Evolutionary conservation across 2,113 vertebrate genomes (phyloP), one percentile per base, ranked within the genome.

Genomic region (Percina caprodes): DNA sequence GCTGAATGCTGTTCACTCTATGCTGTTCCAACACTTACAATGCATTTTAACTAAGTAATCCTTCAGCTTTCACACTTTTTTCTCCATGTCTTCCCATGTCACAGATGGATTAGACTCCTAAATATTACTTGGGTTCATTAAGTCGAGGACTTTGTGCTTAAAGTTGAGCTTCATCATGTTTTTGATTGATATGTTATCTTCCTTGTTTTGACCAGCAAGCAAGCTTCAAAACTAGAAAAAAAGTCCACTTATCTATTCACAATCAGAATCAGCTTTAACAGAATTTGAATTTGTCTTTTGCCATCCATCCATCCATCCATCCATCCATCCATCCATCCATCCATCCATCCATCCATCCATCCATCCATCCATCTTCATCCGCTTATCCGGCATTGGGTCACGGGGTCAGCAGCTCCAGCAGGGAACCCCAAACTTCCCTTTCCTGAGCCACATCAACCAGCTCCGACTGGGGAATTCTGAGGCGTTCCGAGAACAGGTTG

Each of bases 11-110:
- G 13, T 70, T 76, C 42, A 61, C 19, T 60, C 70, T 23, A 74
- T 21, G 65, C n/a, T n/a, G n/a, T 39, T 75, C 19, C 26, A 35
- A 23, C 14, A 69, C 15, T 23, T 60, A 6, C 3, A 61, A 30
- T 39, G 23, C 9, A 56, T 59, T 21, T 67, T 30, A 65, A 80
- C 55, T 63, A 59, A 23, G 63, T 49, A 74, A 56, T 82, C 35
- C 5, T 60, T 10, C 9, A 26, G 46, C 14, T 76, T 71, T 58
- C 23, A 72, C 24, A 13, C 24, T 63, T 65, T 39, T 24, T 52
- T 39, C 21, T 66, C 19, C 13, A 33, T 42, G n/a, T 65, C n/a
- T 59, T 14, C 7, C 6, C 6, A 46, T 18, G 45, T 55, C 33
- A 42, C 56, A 42, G 16, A 66, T 26, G 19, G 15, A 21, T 24